Evolutionary conservation across 2,113 vertebrate genomes (phyloP), one percentile per base, ranked within the genome.

Genomic region (Ciconia maguari): DNA sequence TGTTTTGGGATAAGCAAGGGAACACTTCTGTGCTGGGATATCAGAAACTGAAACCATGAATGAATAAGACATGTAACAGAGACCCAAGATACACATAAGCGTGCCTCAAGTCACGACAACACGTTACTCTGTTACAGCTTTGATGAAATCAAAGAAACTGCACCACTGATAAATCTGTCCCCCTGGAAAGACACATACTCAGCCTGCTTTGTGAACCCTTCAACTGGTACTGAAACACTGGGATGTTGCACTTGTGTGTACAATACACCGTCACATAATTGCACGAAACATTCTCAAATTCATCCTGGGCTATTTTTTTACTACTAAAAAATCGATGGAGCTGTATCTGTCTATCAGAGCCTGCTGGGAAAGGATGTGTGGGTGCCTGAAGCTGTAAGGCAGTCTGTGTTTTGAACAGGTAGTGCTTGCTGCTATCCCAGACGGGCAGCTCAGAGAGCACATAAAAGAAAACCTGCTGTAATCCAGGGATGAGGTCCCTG

Each of bases 31-130:
- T n/a, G 19, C 54, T 32, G 48, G 77, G 61, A 49, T 34, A 8
- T 42, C 42, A 51, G 58, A 65, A 90, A 29, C 20, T 13, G n/a
- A 70, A 80, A 38, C 13, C 1, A 5, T 83, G 29, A 27, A 27
- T 42, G 41, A 66, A 10, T 17, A 17, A 62, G 26, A 36, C 20
- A 2, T 2, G 10, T 60, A 49, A 10, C 4, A 66, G 30, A 52
- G 58, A 30, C 29, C 24, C 0, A 7, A 17, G n/a, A 6, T 11
- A 25, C 1, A 38, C 6, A 0, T 1, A 38, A 57, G 20, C 2
- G 34, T 27, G 49, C 36, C 36, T 41, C 1, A 6, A 78, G 69
- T 42, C 36, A 26, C 2, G 13, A 30, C 24, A 72, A 26, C 22
- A 19, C 1, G 0, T 58, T 65, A 22, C 41, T 46, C 25, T 68